These are phyloP conservation scores for Gasterosteus nipponicus DNA, from an alignment of 2,113 vertebrate genomes.

Conservation along the genomic window DNA sequence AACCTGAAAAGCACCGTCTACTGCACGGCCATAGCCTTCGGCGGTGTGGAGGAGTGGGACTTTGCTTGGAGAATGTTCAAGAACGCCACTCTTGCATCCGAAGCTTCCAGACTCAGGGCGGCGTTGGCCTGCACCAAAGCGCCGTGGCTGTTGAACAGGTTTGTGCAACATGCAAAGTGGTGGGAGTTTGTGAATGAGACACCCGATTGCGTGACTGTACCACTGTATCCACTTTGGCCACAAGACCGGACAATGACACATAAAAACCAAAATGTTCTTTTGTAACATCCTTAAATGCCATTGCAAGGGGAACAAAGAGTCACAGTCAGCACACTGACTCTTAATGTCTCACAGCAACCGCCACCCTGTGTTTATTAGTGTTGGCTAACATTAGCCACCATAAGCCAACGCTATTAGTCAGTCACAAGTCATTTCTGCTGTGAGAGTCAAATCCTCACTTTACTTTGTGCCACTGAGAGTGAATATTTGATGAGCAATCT, in stretches of 20 bases:
- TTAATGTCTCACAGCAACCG: background rate
- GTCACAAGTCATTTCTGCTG: background rate
- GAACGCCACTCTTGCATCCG: conserved; percentile 79
- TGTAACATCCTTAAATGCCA: background rate
- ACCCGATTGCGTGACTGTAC: background rate
- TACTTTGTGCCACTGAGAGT: background rate
- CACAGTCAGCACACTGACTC: background rate
- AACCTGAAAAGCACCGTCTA: conserved; percentile 90
- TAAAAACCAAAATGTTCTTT: background rate
- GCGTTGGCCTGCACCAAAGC: conserved; percentile 86
- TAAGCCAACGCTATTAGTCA: background rate
- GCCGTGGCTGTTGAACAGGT: conserved; percentile 91
- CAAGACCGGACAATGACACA: background rate
- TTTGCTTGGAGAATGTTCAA: conserved; percentile 88
- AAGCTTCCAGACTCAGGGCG: conserved; percentile 85
- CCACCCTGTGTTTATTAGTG: background rate
- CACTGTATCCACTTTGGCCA: background rate
- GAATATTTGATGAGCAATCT: background rate
- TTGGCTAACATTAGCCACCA: background rate
- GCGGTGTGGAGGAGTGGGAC: conserved; percentile 84
- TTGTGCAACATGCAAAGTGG: background rate
- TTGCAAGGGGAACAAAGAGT: too few relatives aligned
- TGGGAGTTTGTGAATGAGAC: conserved; percentile 4
- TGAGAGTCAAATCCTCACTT: background rate
- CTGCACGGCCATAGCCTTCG: conserved; percentile 85